A percentile compares a stretch with the other conserved stretches of the same genome.
These are phyloP conservation scores for Taurulus bubalis DNA, from an alignment of 2,113 vertebrate species.

Conservation along the genomic window DNA sequence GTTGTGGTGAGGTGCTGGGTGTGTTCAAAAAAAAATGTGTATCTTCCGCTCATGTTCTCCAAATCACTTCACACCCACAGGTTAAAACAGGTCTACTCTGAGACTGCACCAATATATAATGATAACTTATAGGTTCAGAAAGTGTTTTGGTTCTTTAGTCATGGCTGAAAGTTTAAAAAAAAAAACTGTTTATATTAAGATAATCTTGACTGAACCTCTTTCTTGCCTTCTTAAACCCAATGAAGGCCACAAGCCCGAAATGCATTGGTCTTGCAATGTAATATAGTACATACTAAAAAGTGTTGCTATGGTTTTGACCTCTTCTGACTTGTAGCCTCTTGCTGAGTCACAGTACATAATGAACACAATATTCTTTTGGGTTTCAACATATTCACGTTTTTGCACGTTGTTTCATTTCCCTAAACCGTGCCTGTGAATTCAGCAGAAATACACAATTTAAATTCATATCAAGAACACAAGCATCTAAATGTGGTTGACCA, in stretches of 20 bases:
- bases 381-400: not conserved
- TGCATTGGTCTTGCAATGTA: not conserved
- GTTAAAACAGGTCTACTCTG: not conserved
- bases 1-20: not conserved
- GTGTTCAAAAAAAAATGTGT: not conserved
- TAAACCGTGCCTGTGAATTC: not conserved
- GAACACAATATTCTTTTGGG: not conserved
- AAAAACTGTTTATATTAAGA: not conserved
- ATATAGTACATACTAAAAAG: not conserved
- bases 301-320: not conserved
- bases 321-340: too few relatives aligned
- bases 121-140: not conserved
- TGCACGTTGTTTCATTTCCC: slow-evolving; percentile 36
- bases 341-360: not conserved
- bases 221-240: not conserved
- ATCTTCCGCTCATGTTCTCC: not conserved
- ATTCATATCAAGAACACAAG: not conserved
- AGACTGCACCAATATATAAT: not conserved
- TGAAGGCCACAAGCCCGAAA: not conserved
- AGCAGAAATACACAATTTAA: slow-evolving; percentile 25
- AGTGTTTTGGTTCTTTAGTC: not conserved
- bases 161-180: not conserved
- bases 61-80: not conserved
- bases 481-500: slow-evolving; percentile 52
- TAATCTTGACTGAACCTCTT: not conserved